Conservation (phyloP, 2,797 vertebrate species). For the Mormyrus hasselquistii region DNA sequence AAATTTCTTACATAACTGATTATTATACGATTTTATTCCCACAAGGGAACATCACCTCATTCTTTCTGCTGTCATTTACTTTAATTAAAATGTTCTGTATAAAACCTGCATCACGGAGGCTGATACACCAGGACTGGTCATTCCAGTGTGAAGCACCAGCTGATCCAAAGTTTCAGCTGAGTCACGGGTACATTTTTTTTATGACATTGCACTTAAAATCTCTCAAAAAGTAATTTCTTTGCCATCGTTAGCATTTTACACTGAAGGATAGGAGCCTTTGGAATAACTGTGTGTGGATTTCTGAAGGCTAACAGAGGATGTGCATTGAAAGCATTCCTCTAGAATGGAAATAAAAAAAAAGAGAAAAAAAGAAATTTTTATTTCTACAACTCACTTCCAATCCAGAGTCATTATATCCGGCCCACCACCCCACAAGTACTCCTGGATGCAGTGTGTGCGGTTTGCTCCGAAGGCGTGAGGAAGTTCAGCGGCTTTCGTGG, state of each 20-base stretch:
- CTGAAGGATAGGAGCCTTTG: not conserved
- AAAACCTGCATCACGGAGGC: not conserved
- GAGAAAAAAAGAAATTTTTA: not conserved
- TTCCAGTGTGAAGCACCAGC: not conserved
- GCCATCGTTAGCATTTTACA: not conserved
- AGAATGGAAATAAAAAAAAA: not conserved
- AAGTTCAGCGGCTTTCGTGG: not conserved
- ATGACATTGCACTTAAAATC: not conserved
- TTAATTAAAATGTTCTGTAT: not conserved
- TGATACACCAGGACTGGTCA: not conserved
- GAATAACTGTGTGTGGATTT: not conserved
- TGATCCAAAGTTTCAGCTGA: not conserved
- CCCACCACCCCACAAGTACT: not conserved
- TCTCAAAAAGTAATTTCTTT: not conserved
- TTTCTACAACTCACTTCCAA: not conserved
- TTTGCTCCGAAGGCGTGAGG: not conserved
- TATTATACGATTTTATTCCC: not conserved
- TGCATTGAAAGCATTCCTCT: not conserved
- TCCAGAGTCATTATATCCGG: not conserved
- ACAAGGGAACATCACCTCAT: not conserved
- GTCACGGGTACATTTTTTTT: not conserved
- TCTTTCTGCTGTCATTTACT: not conserved
- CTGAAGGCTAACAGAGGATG: not conserved
- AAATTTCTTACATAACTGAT: constrained; percentile 8
- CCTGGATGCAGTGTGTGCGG: not conserved